Evolutionary conservation across 2,113 vertebrate genomes (phyloP).

Genomic region (Coryphaenoides rupestris): DNA sequence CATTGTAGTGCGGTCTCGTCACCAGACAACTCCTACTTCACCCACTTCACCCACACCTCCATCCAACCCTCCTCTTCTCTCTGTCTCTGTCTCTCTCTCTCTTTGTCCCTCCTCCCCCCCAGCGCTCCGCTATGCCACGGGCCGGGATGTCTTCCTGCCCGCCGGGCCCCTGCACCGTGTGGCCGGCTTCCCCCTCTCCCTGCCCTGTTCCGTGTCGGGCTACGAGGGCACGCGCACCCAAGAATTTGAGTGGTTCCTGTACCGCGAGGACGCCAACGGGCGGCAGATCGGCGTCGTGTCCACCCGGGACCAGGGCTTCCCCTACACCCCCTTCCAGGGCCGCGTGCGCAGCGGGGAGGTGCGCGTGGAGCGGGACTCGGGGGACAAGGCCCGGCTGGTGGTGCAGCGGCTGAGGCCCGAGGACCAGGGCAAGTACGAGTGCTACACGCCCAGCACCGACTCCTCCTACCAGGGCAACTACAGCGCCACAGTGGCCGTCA

Average conservation of each 20-base stretch:
- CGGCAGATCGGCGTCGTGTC: slow-evolving; percentile 78
- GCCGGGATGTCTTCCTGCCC: slow-evolving; percentile 79
- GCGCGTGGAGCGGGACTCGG: slow-evolving; percentile 76
- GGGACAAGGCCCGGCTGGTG: slow-evolving; percentile 71
- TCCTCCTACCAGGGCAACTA: slow-evolving; percentile 77
- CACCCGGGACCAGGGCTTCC: slow-evolving; percentile 76
- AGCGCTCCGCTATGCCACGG: slow-evolving; percentile 52
- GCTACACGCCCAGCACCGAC: slow-evolving; percentile 85
- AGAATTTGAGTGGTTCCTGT: slow-evolving; percentile 86
- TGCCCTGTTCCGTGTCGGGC: slow-evolving; percentile 76
- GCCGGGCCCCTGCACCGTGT: slow-evolving; percentile 80
- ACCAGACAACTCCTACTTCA: too few relatives aligned
- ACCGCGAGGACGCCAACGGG: slow-evolving; percentile 62
- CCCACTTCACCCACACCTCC: too few relatives aligned
- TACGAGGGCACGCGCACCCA: slow-evolving; percentile 79
- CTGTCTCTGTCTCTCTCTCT: not conserved
- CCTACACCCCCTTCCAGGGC: slow-evolving; percentile 69
- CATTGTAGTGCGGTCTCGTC: too few relatives aligned
- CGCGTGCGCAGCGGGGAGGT: slow-evolving; percentile 77
- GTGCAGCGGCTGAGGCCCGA: slow-evolving; percentile 74
- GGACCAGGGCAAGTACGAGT: slow-evolving; percentile 83
- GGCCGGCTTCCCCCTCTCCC: slow-evolving; percentile 74
- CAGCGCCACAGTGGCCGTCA: slow-evolving; percentile 74
- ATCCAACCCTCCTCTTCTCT: too few relatives aligned
- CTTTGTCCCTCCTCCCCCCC: slow-evolving; percentile 12